Conservation (phyloP, 2,888 invertebrate species). For the Auanema freiburgensis region DNA sequence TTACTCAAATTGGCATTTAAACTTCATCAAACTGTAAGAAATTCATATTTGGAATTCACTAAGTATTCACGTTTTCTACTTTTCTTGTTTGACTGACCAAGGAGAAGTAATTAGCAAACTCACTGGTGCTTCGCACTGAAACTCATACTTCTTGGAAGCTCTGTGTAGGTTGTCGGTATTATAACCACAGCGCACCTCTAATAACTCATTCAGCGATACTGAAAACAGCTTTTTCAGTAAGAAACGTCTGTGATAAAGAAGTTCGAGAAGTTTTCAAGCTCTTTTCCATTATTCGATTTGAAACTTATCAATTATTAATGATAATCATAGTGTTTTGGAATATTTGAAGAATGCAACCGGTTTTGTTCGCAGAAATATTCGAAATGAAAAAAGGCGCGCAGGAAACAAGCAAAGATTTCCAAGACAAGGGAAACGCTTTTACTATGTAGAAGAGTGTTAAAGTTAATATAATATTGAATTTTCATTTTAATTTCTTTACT, state of each 20-base stretch:
- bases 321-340: too few relatives aligned
- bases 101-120: conserved; percentile 5
- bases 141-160: conserved; percentile 51
- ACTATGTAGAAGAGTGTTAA: too few relatives aligned
- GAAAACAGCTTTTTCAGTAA: conserved; percentile 22
- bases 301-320: too few relatives aligned
- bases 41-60: neutral
- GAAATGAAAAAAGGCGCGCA: neutral
- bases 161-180: conserved; percentile 59
- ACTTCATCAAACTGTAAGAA: neutral
- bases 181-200: conserved; percentile 64
- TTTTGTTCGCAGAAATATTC: conserved; percentile 8
- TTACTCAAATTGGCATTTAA: neutral
- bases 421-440: neutral
- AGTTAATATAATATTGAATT: too few relatives aligned
- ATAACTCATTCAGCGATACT: conserved; percentile 58
- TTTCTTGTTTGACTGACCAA: neutral
- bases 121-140: conserved; percentile 55
- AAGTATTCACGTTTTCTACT: neutral
- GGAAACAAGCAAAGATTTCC: conserved; percentile 1
- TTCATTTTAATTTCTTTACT: too few relatives aligned
- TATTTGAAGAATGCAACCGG: conserved; percentile 10
- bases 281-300: too few relatives aligned
- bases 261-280: too few relatives aligned
- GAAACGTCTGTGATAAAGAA: neutral